Conservation (phyloP, 2,113 vertebrate species). For the Pollachius pollachius region DNA sequence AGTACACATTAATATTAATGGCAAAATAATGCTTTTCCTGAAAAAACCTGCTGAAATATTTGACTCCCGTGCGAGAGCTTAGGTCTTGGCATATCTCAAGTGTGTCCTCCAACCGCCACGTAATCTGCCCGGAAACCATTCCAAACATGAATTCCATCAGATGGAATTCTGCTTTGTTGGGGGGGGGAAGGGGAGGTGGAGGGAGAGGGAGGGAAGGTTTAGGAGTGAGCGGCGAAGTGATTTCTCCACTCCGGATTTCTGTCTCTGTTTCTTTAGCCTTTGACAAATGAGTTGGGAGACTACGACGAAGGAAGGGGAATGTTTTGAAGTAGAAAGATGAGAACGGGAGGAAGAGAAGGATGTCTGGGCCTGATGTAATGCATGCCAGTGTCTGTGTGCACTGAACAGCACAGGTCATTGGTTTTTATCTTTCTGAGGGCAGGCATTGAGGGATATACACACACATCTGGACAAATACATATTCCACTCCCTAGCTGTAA, state of each 20-base stretch:
- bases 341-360: conserved; percentile 48
- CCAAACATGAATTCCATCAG: conserved; percentile 55
- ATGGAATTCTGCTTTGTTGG: conserved; percentile 58
- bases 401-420: conserved; percentile 59
- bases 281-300: conserved; percentile 66
- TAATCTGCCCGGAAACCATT: conserved; percentile 55
- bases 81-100: no score
- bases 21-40: no score
- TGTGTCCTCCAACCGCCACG: conserved; percentile 18
- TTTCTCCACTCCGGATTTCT: conserved; percentile 52
- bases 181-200: not conserved
- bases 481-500: conserved; percentile 57
- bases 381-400: conserved; percentile 65
- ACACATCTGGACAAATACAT: conserved; percentile 73
- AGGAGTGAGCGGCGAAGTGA: conserved; percentile 28
- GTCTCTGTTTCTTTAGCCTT: conserved; percentile 69
- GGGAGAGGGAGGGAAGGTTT: conserved; percentile 6
- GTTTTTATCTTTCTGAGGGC: conserved; percentile 66
- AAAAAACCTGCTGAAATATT: no score
- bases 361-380: conserved; percentile 67
- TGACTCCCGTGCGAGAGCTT: no score
- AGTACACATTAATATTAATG: no score
- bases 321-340: conserved; percentile 51
- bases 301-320: conserved; percentile 57
- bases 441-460: conserved; percentile 64